Base-by-base conservation (phyloP, 1,140 invertebrate genomes). In the Meloidogyne chitwoodi region DNA sequence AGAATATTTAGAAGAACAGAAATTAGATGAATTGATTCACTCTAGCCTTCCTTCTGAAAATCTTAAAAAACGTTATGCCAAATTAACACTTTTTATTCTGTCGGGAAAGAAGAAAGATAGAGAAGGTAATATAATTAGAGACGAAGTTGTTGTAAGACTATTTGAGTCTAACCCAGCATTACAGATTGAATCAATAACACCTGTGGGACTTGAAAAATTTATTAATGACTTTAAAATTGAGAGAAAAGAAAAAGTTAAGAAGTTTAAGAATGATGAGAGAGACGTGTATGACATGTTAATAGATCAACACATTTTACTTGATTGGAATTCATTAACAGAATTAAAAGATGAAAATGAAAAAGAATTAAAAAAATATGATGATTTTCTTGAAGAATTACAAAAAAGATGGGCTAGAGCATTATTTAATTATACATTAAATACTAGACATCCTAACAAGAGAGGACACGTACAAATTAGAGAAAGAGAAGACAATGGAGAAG, bases 101-200 rank as follows among this genome's bases (percentile, higher is more conserved):
- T 2, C n/a, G n/a, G 48, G 48, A 56, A n/a, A 19, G 2, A 19
- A 4, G 2, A 6, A n/a, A n/a, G n/a, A n/a, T n/a, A n/a, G n/a
- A n/a, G n/a, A n/a, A n/a, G n/a, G n/a, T n/a, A n/a, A n/a, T n/a
- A n/a, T n/a, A n/a, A n/a, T n/a, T n/a, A n/a, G n/a, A n/a, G n/a
- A n/a, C n/a, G 19, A n/a, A n/a, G n/a, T 56, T 22, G 48, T 73
- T 31, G 71, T 73, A 24, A 44, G 71, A 16, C 56, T 73, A 19
- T 63, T 73, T 22, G 71, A 73, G 26, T 34, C 31, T 29, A 41
- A 34, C 14, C 71, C 71, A 56, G 64, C 71, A 26, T 34, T 73
- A 26, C 71, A 73, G 38, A 27, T 73, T n/a, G 71, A 56, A n/a
- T 61, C 71, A 19, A 56, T 73, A n/a, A 73, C 71, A 34, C 71